Evolutionary conservation across 2,797 vertebrate genomes (phyloP).

Genomic region (Xenentodon cancila): DNA sequence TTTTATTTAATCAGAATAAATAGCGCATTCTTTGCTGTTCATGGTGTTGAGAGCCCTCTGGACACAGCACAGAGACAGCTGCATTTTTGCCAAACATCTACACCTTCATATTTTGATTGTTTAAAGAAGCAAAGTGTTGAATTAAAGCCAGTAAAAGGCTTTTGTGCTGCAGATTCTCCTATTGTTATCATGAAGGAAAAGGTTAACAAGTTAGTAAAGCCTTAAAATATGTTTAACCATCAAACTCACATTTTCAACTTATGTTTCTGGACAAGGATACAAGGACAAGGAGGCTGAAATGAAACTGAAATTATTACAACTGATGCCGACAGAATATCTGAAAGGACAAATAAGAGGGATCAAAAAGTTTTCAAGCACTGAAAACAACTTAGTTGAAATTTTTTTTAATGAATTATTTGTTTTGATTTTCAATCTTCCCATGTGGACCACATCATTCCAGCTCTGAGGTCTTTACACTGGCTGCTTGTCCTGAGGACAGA

Average conservation of each 20-base stretch:
- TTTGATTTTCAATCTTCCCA: no score
- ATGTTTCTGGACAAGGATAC: not conserved
- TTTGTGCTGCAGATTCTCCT: not conserved
- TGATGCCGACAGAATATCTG: not conserved
- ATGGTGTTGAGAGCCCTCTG: not conserved
- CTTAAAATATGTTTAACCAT: no score
- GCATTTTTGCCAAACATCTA: slow-evolving; percentile 6
- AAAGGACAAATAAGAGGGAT: not conserved
- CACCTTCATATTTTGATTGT: slow-evolving; percentile 9
- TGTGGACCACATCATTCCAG: no score
- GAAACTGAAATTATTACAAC: not conserved
- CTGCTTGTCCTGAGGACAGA: no score
- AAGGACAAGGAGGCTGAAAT: not conserved
- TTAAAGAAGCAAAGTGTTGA: not conserved
- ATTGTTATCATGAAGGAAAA: no score
- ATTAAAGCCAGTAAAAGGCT: not conserved
- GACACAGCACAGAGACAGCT: not conserved
- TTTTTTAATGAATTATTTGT: no score
- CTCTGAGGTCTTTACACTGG: no score
- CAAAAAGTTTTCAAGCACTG: not conserved
- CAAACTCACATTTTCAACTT: not conserved
- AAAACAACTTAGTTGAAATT: not conserved
- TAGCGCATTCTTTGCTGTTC: not conserved
- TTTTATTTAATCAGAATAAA: not conserved
- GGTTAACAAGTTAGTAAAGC: no score